These are phyloP conservation scores for Argyrosomus japonicus DNA, from an alignment of 2,113 vertebrate species.

Conservation along the genomic window DNA sequence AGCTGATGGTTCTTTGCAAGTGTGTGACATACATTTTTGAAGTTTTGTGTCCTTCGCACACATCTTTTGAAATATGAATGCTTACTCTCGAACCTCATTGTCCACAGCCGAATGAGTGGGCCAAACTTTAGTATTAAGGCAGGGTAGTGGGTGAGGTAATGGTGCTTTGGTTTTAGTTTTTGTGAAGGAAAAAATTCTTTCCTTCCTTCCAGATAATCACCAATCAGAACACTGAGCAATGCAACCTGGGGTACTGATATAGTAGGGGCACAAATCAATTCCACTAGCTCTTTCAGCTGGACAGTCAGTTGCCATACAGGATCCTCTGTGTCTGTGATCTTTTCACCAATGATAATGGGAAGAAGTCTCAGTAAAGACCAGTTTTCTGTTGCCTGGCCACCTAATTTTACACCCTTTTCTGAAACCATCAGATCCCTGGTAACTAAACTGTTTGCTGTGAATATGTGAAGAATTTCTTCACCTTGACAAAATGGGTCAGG, in stretches of 20 bases:
- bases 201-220: background rate
- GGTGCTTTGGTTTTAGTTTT: background rate
- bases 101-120: background rate
- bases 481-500: no score
- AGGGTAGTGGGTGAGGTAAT: background rate
- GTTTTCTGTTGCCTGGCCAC: background rate
- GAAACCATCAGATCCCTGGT: conserved; percentile 1
- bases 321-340: background rate
- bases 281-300: background rate
- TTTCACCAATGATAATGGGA: background rate
- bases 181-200: background rate
- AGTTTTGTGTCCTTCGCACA: background rate
- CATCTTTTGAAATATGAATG: conserved; percentile 1
- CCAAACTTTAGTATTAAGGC: background rate
- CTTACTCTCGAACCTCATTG: background rate
- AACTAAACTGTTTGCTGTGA: background rate
- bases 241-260: background rate
- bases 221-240: background rate
- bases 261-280: background rate
- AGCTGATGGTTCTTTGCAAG: background rate
- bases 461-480: background rate
- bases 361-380: background rate
- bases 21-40: background rate
- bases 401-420: background rate
- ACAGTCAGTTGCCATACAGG: background rate